Base-by-base conservation (phyloP, 2,888 invertebrate genomes). In the Ophion slaviceki region DNA sequence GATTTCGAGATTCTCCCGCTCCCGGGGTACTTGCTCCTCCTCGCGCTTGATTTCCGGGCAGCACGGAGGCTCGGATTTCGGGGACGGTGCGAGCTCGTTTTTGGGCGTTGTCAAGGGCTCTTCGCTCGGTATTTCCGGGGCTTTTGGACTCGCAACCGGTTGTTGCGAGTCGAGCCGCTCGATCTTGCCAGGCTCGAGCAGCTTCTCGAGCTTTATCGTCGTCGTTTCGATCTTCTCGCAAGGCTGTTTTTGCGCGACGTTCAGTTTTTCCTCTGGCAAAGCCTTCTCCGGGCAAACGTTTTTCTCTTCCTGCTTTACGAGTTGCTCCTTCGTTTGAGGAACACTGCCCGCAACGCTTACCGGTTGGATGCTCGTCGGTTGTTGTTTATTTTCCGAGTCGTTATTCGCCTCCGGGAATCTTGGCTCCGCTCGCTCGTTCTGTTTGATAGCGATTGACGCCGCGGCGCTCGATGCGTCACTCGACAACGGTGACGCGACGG, bases 261-360 rank as follows among this genome's bases (percentile, higher is more conserved):
- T 36, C 0, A 74, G 72, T 68, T 80, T 80, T 17, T 76, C 53
- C 17, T 53, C 53, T 14, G 17, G 53, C 4, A 5, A 17, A 53
- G 11, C 17, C 57, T 86, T 14, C 4, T 85, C 80, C 28, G 45
- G 78, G 24, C 85, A 70, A 0, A 87, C 61, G 78, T 78, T 83
- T 62, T 83, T 88, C 5, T 90, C 89, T 10, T 91, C 92, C 53
- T 90, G 91, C 79, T 94, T 94, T 59, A 91, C 90, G 24, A 92
- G 77, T 0, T 40, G 66, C 1, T 62, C 66, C 8, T 89, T 61
- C 0, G 85, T 86, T 8, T 88, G 91, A 0, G 88, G 66, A 71
- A 0, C 89, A 64, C 78, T 88, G 88, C 40, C 89, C 78, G 2
- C 90, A 90, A 0, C 57, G 72, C 89, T 90, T 0, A 90, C 83